Conservation (phyloP, 2,888 invertebrate genomes). For the Dynastes hyllus region DNA sequence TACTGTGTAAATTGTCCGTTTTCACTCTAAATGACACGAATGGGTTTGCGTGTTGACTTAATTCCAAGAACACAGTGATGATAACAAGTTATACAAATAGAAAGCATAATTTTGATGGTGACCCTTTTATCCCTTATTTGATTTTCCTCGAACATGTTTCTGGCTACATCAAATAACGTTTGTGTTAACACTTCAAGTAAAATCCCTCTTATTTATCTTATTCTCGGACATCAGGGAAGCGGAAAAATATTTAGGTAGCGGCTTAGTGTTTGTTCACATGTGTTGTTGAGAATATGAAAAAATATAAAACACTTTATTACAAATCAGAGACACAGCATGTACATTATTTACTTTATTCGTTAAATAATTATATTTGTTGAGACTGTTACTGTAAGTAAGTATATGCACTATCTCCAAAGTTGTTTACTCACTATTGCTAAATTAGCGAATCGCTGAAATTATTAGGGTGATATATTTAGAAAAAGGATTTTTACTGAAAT, state of each 20-base stretch:
- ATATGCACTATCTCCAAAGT: too few relatives aligned
- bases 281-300: not conserved
- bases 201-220: conserved; percentile 24
- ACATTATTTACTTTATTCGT: not conserved
- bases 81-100: conserved; percentile 30
- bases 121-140: conserved; percentile 19
- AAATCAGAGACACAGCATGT: too few relatives aligned
- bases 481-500: too few relatives aligned
- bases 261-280: not conserved
- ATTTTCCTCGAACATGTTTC: conserved; percentile 13
- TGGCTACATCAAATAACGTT: conserved; percentile 20
- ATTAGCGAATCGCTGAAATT: too few relatives aligned
- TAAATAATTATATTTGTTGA: too few relatives aligned
- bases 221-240: not conserved
- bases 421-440: too few relatives aligned
- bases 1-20: not conserved
- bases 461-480: too few relatives aligned
- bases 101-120: conserved; percentile 24
- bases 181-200: conserved; percentile 27
- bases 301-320: too few relatives aligned
- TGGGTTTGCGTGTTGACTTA: conserved; percentile 25
- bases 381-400: too few relatives aligned
- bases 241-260: conserved; percentile 2
- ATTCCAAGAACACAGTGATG: conserved; percentile 7
- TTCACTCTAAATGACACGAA: conserved; percentile 12